phyloP scores from a whole-genome alignment of 2,888 invertebrate genomes.

The Drosophila merina region DNA sequence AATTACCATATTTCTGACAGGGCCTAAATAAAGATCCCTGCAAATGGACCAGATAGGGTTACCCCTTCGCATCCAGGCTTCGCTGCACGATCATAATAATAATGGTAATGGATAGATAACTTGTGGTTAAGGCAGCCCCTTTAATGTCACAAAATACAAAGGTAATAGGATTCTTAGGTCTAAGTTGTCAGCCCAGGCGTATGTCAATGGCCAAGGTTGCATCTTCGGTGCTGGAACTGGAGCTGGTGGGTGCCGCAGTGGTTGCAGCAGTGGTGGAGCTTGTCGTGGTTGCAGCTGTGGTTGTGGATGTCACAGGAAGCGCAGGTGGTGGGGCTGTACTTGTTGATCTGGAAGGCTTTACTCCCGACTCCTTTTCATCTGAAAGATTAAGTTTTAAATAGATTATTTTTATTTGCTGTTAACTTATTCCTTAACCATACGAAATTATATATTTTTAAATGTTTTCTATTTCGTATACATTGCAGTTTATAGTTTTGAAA shows the following conservation, averaged over 20 bases:
- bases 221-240: constrained; percentile 55
- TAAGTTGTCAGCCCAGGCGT: constrained; percentile 56
- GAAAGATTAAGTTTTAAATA: background rate
- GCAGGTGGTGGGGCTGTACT: constrained; percentile 15
- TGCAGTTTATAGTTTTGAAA: background rate
- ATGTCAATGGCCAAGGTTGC: constrained; percentile 70
- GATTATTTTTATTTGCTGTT: no score
- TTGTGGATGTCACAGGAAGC: background rate
- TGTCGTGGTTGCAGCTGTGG: background rate
- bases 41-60: constrained; percentile 48
- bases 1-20: constrained; percentile 46
- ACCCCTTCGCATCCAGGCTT: constrained; percentile 39
- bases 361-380: constrained; percentile 5
- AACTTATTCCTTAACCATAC: no score
- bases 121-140: constrained; percentile 35
- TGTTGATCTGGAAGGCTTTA: constrained; percentile 11
- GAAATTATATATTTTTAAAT: background rate
- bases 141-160: constrained; percentile 49
- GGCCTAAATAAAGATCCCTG: constrained; percentile 25
- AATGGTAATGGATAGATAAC: constrained; percentile 40
- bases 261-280: constrained; percentile 9
- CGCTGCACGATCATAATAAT: constrained; percentile 50
- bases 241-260: constrained; percentile 17
- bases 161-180: constrained; percentile 8
- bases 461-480: background rate